These are phyloP conservation scores for Crossaster papposus DNA, from an alignment of 53 echinoderm and acorn worm species.

Conservation along the genomic window DNA sequence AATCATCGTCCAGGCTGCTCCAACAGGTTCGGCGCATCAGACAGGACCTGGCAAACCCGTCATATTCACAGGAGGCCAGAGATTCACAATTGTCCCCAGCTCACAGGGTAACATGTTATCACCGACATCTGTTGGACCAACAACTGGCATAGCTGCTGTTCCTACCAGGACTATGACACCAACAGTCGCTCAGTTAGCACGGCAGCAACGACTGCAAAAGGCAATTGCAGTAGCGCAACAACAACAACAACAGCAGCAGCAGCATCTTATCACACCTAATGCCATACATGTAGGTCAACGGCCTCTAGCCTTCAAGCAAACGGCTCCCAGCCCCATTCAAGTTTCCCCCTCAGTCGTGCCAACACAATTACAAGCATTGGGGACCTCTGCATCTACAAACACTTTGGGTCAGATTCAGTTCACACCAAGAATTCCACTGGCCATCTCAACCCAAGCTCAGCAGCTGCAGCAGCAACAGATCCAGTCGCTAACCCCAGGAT, in stretches of 20 bases:
- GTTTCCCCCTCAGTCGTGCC: slow-evolving; percentile 32
- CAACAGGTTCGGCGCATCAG: slow-evolving; percentile 30
- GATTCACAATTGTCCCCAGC: slow-evolving; percentile 67
- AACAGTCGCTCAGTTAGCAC: slow-evolving; percentile 46
- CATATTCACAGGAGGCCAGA: slow-evolving; percentile 58
- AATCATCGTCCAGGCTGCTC: slow-evolving; percentile 79
- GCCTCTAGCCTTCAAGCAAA: slow-evolving; percentile 58
- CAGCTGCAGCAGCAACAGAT: slow-evolving; percentile 56
- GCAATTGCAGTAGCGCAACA: slow-evolving; percentile 59
- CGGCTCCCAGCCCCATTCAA: slow-evolving; percentile 40
- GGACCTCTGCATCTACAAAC: slow-evolving; percentile 1
- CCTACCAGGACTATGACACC: slow-evolving; percentile 5
- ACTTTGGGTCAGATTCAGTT: slow-evolving; percentile 57
- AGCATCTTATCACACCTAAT: slow-evolving; percentile 17
- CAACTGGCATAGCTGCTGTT: background rate
- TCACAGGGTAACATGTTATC: slow-evolving; percentile 38
- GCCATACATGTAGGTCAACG: slow-evolving; percentile 52
- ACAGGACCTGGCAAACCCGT: slow-evolving; percentile 52
- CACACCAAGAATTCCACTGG: slow-evolving; percentile 15
- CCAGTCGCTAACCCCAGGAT: slow-evolving; percentile 48
- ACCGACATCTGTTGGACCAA: slow-evolving; percentile 12
- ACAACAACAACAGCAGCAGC: slow-evolving; percentile 25
- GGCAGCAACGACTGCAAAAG: slow-evolving; percentile 54
- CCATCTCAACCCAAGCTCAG: slow-evolving; percentile 38
- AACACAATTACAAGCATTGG: slow-evolving; percentile 43